Percentiles rank a stretch among this genome's conserved stretches.
Conservation (phyloP, 2,888 invertebrate species). For the Operophtera brumata region DNA sequence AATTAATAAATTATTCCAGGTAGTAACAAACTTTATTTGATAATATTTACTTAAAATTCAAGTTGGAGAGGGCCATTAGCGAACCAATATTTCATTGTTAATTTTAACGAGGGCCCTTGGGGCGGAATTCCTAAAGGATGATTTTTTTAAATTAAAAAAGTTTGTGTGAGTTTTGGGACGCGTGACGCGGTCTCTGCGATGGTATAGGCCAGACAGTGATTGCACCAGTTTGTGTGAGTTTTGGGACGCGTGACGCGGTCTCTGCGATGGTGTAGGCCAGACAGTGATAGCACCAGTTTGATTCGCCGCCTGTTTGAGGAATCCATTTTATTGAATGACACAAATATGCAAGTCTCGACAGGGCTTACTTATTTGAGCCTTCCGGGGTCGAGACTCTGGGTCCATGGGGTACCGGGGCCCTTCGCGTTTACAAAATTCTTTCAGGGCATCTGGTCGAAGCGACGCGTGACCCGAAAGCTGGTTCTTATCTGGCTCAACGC, state of each 20-base stretch:
- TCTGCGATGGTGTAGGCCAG: slow-evolving; percentile 33
- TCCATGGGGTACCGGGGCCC: no score
- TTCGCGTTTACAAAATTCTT: no score
- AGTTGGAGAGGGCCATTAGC: slow-evolving; percentile 50
- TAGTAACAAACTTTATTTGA: not conserved
- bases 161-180: slow-evolving; percentile 42
- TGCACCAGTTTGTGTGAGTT: slow-evolving; percentile 13
- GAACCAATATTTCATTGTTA: slow-evolving; percentile 63
- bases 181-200: slow-evolving; percentile 37
- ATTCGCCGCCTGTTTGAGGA: no score
- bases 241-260: slow-evolving; percentile 32
- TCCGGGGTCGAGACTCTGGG: no score
- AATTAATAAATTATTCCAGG: no score
- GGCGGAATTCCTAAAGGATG: slow-evolving; percentile 42
- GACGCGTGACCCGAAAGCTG: no score
- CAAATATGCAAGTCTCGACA: no score
- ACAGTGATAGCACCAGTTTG: not conserved
- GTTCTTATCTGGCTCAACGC: no score
- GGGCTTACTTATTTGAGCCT: no score
- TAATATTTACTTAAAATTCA: slow-evolving; percentile 33
- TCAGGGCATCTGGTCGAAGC: no score
- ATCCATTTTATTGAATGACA: no score
- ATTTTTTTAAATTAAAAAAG: slow-evolving; percentile 74
- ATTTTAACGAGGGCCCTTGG: slow-evolving; percentile 51
- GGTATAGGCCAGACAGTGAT: slow-evolving; percentile 14